Evolutionary conservation across 2,113 vertebrate genomes (phyloP).

Genomic region (Poeciliopsis turrubarensis): DNA sequence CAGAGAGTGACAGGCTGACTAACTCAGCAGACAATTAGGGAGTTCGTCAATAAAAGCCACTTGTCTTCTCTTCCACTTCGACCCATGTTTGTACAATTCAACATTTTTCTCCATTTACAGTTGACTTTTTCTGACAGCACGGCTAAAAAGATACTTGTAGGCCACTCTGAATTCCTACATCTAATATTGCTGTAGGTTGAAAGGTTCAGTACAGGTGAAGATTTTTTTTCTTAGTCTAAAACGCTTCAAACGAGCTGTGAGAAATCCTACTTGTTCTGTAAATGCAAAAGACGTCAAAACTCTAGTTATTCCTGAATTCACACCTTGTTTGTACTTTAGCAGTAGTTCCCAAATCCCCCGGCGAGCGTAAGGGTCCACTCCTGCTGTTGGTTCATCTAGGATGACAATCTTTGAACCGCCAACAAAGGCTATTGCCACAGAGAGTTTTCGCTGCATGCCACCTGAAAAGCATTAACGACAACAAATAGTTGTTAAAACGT

Average conservation of each 20-base stretch:
- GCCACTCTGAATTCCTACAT: neutral
- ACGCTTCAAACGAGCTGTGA: slow-evolving; percentile 20
- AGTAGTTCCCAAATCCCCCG: slow-evolving; percentile 98
- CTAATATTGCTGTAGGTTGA: neutral
- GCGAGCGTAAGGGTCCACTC: slow-evolving; percentile 96
- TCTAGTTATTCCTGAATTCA: neutral
- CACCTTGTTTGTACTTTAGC: slow-evolving; percentile 94
- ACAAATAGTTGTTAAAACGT: no score
- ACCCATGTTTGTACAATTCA: slow-evolving; percentile 51
- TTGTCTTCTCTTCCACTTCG: slow-evolving; percentile 44
- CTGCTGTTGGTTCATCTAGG: slow-evolving; percentile 95
- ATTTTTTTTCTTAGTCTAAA: slow-evolving; percentile 27
- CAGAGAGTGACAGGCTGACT: slow-evolving; percentile 46
- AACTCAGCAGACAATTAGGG: slow-evolving; percentile 53
- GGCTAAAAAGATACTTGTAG: neutral
- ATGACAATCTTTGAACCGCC: slow-evolving; percentile 96
- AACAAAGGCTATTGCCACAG: slow-evolving; percentile 95
- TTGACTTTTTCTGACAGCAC: slow-evolving; percentile 34
- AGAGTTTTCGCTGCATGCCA: slow-evolving; percentile 98
- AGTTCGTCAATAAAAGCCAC: slow-evolving; percentile 56
- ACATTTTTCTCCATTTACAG: slow-evolving; percentile 41
- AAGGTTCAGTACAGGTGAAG: slow-evolving; percentile 5
- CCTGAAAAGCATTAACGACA: slow-evolving; percentile 74
- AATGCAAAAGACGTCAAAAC: slow-evolving; percentile 28
- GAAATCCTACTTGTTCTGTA: slow-evolving; percentile 10